These are phyloP conservation scores for Adelosebastes latens DNA, from an alignment of 2,797 vertebrate genomes.

Conservation along the genomic window DNA sequence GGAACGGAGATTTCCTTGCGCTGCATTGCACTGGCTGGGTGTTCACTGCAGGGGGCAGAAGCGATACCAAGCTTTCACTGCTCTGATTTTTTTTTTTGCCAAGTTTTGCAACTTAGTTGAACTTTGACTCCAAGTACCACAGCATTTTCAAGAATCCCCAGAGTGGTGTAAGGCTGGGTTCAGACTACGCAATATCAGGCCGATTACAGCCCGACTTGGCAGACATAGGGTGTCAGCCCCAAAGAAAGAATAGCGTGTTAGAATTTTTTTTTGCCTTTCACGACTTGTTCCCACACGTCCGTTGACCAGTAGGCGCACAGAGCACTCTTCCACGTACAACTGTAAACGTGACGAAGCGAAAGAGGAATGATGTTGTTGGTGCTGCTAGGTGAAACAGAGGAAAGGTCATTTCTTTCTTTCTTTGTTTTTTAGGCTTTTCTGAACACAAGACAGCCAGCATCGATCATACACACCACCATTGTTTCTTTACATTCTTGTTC, in stretches of 20 bases:
- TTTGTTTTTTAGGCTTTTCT: not conserved
- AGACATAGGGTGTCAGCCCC: rapidly evolving
- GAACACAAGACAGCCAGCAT: not conserved
- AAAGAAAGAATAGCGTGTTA: no score
- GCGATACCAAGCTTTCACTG: not conserved
- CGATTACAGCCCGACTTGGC: not conserved
- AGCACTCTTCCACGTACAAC: not conserved
- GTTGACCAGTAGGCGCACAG: not conserved
- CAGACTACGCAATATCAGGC: not conserved
- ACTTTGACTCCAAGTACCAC: not conserved
- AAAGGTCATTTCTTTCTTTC: not conserved
- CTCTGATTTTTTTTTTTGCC: not conserved
- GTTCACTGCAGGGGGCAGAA: not conserved
- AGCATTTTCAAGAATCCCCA: not conserved
- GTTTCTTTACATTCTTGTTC: not conserved
- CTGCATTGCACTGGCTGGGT: not conserved
- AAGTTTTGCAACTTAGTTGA: not conserved
- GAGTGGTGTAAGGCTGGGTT: not conserved
- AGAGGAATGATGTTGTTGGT: no score
- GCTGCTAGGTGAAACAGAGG: not conserved
- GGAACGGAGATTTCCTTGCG: not conserved
- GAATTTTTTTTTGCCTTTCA: no score
- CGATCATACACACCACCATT: not conserved
- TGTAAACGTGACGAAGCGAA: not conserved
- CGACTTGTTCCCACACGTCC: not conserved